Evolutionary conservation across 2,888 invertebrate genomes (phyloP).

Genomic region (Plagodis pulveraria): DNA sequence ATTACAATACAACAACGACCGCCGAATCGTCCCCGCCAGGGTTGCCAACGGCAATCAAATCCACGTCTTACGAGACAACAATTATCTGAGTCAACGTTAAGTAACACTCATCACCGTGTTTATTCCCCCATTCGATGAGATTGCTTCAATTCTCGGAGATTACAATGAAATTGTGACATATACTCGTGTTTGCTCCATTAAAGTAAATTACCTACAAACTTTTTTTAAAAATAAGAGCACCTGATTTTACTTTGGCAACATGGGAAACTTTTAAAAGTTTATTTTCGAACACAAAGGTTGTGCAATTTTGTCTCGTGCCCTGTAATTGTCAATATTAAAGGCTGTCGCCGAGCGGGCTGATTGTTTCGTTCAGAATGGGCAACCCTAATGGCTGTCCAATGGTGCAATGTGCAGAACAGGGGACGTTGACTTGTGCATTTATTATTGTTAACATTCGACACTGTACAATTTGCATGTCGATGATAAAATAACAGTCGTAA

Average conservation of each 20-base stretch:
- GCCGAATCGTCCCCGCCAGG: constrained; percentile 44
- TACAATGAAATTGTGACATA: constrained; percentile 14
- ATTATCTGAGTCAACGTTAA: constrained; percentile 19
- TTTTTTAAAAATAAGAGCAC: constrained; percentile 16
- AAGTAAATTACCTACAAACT: constrained; percentile 16
- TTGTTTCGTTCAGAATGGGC: constrained; percentile 8
- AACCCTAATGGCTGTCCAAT: constrained; percentile 22
- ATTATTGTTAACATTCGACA: constrained; percentile 38
- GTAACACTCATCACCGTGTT: constrained; percentile 21
- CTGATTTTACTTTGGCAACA: constrained; percentile 3
- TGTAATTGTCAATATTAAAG: constrained; percentile 10
- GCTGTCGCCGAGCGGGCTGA: constrained; percentile 6
- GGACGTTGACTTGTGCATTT: constrained; percentile 39
- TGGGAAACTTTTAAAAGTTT: background rate
- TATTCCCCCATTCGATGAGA: constrained; percentile 29
- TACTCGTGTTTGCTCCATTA: background rate
- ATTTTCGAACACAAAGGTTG: constrained; percentile 4
- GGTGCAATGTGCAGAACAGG: constrained; percentile 30
- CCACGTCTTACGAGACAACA: constrained; percentile 41
- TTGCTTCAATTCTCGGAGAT: constrained; percentile 20
- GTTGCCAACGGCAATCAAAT: constrained; percentile 52
- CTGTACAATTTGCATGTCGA: constrained; percentile 40
- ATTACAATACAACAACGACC: constrained; percentile 41
- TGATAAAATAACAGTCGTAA: constrained; percentile 30
- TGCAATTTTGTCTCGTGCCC: constrained; percentile 2